Evolutionary conservation across 2,888 invertebrate species (phyloP), one percentile per base, ranked within the genome.

Genomic region (Diarsia brunnea): DNA sequence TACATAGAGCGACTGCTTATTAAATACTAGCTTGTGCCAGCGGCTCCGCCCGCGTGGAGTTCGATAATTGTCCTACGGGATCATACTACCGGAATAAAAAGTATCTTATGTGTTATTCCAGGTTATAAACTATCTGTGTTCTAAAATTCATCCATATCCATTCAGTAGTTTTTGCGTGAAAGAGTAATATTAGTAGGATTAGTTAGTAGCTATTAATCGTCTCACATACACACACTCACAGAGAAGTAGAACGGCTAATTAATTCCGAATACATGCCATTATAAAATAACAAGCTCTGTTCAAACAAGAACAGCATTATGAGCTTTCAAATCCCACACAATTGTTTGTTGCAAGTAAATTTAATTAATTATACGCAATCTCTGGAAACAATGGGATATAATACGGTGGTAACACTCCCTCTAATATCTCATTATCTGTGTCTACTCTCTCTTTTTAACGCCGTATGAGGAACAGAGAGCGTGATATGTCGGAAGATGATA

Each of bases 311-410:
- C 63, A 61, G 55, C 19, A 69, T 84, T 81, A 74, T 75, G 69
- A 78, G 78, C 68, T 82, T 82, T 68, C 78, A 68, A 75, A 78
- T 85, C 75, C 53, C 82, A 69, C 83, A 65, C 65, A 81, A 81
- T 74, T 85, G 85, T 79, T 82, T 79, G 82, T 82, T 75, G 73
- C 69, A 49, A 69, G 84, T 82, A 79, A 79, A 85, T 85, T 82
- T 79, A 84, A 85, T 84, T 85, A 86, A 85, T 77, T 64, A 82
- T 38, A 73, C 74, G 68, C 64, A 58, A 84, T 75, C 51, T 69
- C 14, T 69, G 63, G 63, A 85, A 78, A 78, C 79, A 85, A 79
- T 75, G 77, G 55, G 16, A 75, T 63, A 74, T 74, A 71, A 71
- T 70, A 68, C 64, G 38, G 69, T 27, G 66, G 78, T 58, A 63